Evolutionary conservation across 2,797 vertebrate species (phyloP).

Genomic region (Pelobates cultripes): DNA sequence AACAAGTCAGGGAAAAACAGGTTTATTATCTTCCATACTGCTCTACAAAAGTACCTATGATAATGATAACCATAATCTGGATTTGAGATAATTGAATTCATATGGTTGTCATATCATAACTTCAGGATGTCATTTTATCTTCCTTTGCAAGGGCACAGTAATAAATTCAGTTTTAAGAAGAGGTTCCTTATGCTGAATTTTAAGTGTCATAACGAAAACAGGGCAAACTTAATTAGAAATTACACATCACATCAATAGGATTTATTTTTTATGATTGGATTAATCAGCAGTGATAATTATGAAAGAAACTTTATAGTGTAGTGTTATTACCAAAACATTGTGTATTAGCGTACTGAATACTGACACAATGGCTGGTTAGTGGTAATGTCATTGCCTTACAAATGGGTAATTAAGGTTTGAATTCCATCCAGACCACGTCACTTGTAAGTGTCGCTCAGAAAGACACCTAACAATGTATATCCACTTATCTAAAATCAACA

Average conservation of each 20-base stretch:
- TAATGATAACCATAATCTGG: constrained; percentile 4
- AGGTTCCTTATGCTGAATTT: constrained; percentile 22
- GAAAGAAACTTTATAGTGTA: background rate
- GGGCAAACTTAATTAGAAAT: constrained; percentile 37
- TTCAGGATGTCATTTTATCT: constrained; percentile 33
- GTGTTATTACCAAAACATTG: background rate
- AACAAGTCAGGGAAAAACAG: too few relatives aligned
- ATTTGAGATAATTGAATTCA: constrained; percentile 24
- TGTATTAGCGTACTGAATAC: background rate
- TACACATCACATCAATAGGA: constrained; percentile 30
- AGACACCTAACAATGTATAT: too few relatives aligned
- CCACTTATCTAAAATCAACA: too few relatives aligned
- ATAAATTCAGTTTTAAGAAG: constrained; percentile 41
- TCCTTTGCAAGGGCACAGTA: constrained; percentile 35
- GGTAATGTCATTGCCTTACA: too few relatives aligned
- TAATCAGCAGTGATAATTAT: constrained; percentile 25
- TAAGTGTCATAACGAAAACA: constrained; percentile 43
- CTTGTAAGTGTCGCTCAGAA: too few relatives aligned
- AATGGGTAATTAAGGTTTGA: too few relatives aligned
- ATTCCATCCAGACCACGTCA: too few relatives aligned
- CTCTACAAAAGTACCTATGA: too few relatives aligned
- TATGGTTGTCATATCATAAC: constrained; percentile 7
- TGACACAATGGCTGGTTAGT: background rate
- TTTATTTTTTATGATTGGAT: constrained; percentile 20
- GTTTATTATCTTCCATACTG: too few relatives aligned